phyloP scores from a whole-genome alignment of 2,888 invertebrate species.

The Dryocosmus kuriphilus region DNA sequence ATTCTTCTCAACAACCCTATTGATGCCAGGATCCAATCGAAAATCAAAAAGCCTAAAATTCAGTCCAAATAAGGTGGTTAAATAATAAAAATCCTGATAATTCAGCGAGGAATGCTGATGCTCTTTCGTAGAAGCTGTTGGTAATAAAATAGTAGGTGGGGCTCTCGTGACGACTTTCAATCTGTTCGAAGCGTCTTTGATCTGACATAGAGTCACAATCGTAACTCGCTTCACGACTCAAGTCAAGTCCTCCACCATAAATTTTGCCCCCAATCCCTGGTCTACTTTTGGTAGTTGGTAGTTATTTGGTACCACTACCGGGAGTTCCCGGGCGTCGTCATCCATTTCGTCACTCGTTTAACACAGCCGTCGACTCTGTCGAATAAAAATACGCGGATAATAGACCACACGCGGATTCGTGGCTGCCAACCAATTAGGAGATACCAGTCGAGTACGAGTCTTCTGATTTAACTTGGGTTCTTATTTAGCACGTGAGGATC shows the following conservation, averaged over 20 bases:
- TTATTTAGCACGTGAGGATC: constrained; percentile 57
- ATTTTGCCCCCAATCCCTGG: constrained; percentile 45
- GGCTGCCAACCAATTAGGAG: constrained; percentile 67
- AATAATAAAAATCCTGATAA: not conserved
- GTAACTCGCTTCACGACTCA: constrained; percentile 66
- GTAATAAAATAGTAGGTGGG: constrained; percentile 13
- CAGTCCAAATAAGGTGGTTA: not conserved
- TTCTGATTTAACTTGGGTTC: constrained; percentile 44
- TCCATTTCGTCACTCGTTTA: constrained; percentile 74
- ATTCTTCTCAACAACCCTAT: not conserved
- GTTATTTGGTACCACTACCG: constrained; percentile 8
- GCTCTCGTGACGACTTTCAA: constrained; percentile 53
- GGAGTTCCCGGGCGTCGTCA: constrained; percentile 57
- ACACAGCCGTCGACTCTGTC: constrained; percentile 71
- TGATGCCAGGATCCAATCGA: not conserved
- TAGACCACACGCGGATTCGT: constrained; percentile 71
- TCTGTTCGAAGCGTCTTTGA: constrained; percentile 65
- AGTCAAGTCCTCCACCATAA: constrained; percentile 49
- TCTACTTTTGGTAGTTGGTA: constrained; percentile 43
- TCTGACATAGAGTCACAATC: constrained; percentile 63
- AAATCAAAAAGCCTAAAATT: not conserved
- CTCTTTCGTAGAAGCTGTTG: not conserved
- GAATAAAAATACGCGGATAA: constrained; percentile 73
- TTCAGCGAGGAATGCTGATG: not conserved
- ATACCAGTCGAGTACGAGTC: constrained; percentile 55